Base-by-base conservation (phyloP, 2,113 vertebrate species). In the Heloderma charlesbogerti region DNA sequence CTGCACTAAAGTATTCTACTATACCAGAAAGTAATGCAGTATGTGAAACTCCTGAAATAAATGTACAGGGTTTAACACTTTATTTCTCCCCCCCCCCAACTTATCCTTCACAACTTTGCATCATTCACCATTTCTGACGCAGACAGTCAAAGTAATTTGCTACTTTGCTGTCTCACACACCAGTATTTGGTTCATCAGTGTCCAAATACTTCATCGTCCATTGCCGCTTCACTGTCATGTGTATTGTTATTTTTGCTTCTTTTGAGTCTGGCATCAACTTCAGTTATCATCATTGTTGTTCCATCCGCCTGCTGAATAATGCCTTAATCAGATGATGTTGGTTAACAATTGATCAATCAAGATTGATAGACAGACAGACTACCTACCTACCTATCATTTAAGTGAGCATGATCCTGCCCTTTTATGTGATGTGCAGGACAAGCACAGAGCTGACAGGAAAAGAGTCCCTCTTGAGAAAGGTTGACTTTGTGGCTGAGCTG, bases 61-160 rank as follows among this genome's bases (percentile, higher is more conserved):
- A 90, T 6, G 9, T 37, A 48, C 15, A 78, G 5, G 1, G 25
- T 86, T 20, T 80, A 9, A 72, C n/a, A 9, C 40, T 86, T 87
- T 75, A 3, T 79, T 48, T 66, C 37, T 15, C 66, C 18, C 18
- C 34, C 54, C 43, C 2, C n/a, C 12, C 54, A 29, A 15, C n/a
- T 84, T 37, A 9, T n/a, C n/a, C 74, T 71, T 34, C 83, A 69
- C 8, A 54, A 43, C 72, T 54, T 80, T 16, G 25, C 51, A 67
- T 86, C 74, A 86, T 86, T 80, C 6, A 7, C 34, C 45, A 31
- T 69, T 86, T 79, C 60, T 79, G 27, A 86, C 71, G 83, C 63
- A 25, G n/a, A 71, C 81, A 90, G 82, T 77, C 89, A 86, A 86
- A 80, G 89, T 71, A 40, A 43, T 57, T 43, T 69, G 34, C 25